Conservation (phyloP, 2,113 vertebrate species). For the Caranx melampygus region DNA sequence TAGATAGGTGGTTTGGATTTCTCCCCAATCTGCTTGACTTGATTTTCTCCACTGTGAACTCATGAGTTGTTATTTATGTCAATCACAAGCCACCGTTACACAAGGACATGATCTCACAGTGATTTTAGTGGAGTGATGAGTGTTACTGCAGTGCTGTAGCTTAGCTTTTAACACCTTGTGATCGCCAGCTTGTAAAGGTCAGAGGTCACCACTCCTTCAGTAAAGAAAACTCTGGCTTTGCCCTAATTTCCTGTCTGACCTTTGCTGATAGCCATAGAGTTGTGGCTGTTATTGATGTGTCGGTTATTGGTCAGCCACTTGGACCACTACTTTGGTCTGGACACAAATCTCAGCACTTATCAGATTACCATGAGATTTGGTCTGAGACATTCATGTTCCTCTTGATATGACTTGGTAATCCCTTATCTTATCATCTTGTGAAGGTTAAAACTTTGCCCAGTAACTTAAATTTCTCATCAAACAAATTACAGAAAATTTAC, state of each 20-base stretch:
- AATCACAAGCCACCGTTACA: neutral
- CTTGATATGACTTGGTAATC: neutral
- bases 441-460: neutral
- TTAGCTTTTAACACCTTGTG: neutral
- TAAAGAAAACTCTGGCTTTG: neutral
- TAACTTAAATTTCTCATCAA: neutral
- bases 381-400: neutral
- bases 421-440: neutral
- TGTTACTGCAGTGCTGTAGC: neutral
- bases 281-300: neutral
- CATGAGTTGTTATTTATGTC: neutral
- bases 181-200: neutral
- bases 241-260: neutral
- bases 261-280: neutral
- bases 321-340: neutral
- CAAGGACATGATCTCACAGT: neutral
- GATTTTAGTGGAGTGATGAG: neutral
- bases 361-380: neutral
- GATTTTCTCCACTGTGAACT: neutral
- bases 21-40: neutral
- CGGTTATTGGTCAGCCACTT: neutral
- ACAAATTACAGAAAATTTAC: neutral
- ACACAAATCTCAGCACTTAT: neutral
- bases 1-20: neutral
- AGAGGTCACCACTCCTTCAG: neutral